Base-by-base conservation (phyloP, 2,797 vertebrate species). In the Leptoclinus maculatus region DNA sequence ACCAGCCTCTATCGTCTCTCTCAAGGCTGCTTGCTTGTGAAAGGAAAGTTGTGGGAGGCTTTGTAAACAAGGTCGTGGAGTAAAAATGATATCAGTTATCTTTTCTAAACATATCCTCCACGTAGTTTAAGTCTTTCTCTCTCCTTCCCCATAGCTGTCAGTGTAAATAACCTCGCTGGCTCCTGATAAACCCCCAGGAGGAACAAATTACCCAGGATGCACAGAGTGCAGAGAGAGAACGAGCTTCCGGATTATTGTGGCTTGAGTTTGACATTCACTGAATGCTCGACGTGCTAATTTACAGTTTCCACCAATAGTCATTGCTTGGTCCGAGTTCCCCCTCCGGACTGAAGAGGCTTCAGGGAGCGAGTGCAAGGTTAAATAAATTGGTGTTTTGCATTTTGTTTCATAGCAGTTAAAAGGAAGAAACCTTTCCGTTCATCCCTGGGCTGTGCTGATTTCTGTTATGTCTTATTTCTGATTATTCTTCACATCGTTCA, bases 181-280 rank as follows among this genome's bases (percentile, higher is more conserved):
- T 80, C 75, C 74, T 93, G 89, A 92, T 90, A 87, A 89, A 81
- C 63, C 87, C 83, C 77, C 71, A 25, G 81, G 91, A 91, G 86
- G 87, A 91, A 91, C 82, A 86, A 92, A 93, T 92, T 90, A 93
- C 91, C 92, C 89, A 90, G 78, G 74, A 91, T 94, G 90, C 90
- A 92, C 34, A 67, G 73, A 58, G 12, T 36, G 34, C 2, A 60
- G 76, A 71, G 76, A 87, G 80, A 72, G 79, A 87, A 71, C 59
- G 16, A 64, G 77, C 86, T 78, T 82, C 74, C 84, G 83, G 82
- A 90, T 91, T 87, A 87, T 21, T 34, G 17, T 67, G 67, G 64
- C 66, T 88, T 1, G 47, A 58, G 34, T 73, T 54, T 84, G 83
- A 86, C 85, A 76, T 87, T 83, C 65, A 63, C 66, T 71, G 76